Base-by-base conservation (phyloP, 1,140 invertebrate genomes). In the Phymastichus coffea region DNA sequence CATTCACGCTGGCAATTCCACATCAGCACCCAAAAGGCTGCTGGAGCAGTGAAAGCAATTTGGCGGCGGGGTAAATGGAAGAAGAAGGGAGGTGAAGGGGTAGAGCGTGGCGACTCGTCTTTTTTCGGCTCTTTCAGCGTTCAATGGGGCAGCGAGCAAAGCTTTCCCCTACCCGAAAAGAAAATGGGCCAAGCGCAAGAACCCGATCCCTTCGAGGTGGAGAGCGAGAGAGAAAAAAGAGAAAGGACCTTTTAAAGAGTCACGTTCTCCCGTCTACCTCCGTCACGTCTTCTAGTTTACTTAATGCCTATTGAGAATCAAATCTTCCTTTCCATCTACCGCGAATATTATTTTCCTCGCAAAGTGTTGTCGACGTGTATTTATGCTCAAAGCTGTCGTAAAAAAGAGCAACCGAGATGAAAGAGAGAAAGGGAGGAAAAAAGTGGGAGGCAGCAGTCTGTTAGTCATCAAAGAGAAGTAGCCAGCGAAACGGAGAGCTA, bases 311-410 rank as follows among this genome's bases (percentile, higher is more conserved):
- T 61, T 40, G n/a, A n/a, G 48, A 63, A 51, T 60, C 51, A 33
- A 49, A 63, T 63, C 62, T 64, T 66, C 22, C 56, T 57, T 38
- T 23, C 51, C 49, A 61, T 63, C n/a, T 26, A 19, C 4, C 60
- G 46, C 54, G 63, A n/a, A 56, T 55, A 69, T 64, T 61, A 65
- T 59, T 67, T 60, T 33, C 38, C 51, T 59, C 58, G 41, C 56
- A 52, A 58, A 53, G 56, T 51, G 20, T 54, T 61, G 52, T 63
- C 55, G 35, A 55, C 20, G 35, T 64, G 23, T 49, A 64, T 56
- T 62, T 55, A 63, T 62, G 54, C 60, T 67, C 64, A 63, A 62
- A 63, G 46, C 41, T n/a, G n/a, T 3, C 3, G 33, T 20, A 22
- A 59, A 12, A 44, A 35, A 30, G 43, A 56, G 28, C 12, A 23